Conservation (phyloP, 1,140 invertebrate species). For the Eumaeus atala region DNA sequence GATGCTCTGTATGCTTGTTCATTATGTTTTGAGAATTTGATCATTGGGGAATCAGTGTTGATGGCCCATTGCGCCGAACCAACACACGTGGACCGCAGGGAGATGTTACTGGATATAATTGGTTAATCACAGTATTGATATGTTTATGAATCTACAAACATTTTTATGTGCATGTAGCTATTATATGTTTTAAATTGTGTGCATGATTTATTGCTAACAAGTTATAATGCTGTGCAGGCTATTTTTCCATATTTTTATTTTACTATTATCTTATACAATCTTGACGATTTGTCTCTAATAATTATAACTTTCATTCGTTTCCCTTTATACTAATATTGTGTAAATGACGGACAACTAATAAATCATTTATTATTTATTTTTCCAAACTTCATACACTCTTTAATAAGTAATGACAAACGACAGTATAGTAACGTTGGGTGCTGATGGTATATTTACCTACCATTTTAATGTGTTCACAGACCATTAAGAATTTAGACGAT, state of each 20-base stretch:
- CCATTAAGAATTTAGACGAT: conserved; percentile 12
- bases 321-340: conserved; percentile 10
- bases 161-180: neutral
- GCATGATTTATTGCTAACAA: conserved; percentile 8
- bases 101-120: conserved; percentile 40
- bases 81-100: conserved; percentile 42
- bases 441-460: conserved; percentile 3
- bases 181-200: neutral
- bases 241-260: conserved; percentile 1
- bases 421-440: conserved; percentile 4
- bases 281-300: conserved; percentile 9
- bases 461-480: conserved; percentile 13
- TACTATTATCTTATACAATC: conserved; percentile 8
- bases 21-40: conserved; percentile 57
- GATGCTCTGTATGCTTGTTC: conserved; percentile 62
- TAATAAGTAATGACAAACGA: neutral
- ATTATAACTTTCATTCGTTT: conserved; percentile 12
- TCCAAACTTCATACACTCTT: conserved; percentile 21
- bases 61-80: conserved; percentile 50
- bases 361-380: conserved; percentile 15
- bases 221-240: conserved; percentile 3
- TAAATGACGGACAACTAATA: conserved; percentile 13
- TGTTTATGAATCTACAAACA: neutral
- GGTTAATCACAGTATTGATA: conserved; percentile 26
- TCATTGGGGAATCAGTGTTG: conserved; percentile 55